Conservation (phyloP, 1,140 invertebrate species). For the Campoletis sonorensis region DNA sequence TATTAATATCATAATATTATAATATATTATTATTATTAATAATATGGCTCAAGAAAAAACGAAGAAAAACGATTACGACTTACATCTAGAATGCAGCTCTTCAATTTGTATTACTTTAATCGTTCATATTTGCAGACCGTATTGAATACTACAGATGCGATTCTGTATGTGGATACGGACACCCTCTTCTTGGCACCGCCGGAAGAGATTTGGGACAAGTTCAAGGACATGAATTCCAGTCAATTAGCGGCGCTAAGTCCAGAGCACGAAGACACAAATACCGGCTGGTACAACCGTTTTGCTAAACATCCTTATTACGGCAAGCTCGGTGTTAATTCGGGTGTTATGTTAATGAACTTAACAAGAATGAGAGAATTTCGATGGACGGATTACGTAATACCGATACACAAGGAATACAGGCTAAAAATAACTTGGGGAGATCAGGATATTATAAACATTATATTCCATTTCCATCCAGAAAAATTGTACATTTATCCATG, state of each 20-base stretch:
- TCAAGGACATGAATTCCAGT: conserved; percentile 88
- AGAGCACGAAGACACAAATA: conserved; percentile 93
- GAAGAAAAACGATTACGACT: too few species aligned
- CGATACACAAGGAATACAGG: conserved; percentile 91
- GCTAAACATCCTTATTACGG: conserved; percentile 96
- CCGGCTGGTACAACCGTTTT: conserved; percentile 97
- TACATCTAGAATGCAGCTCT: too few species aligned
- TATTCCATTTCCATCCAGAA: conserved; percentile 94
- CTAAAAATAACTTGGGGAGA: conserved; percentile 96
- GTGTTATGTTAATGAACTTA: conserved; percentile 98
- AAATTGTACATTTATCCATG: conserved; percentile 90
- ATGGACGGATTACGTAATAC: conserved; percentile 90
- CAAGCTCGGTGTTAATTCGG: conserved; percentile 93
- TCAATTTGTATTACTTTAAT: background rate
- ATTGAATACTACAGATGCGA: conserved; percentile 87
- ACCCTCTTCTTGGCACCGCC: conserved; percentile 90
- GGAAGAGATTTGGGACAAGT: conserved; percentile 89
- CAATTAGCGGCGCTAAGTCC: conserved; percentile 92
- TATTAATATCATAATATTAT: too few species aligned
- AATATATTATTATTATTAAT: too few species aligned
- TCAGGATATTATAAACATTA: conserved; percentile 98
- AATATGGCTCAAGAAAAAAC: too few species aligned
- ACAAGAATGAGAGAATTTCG: conserved; percentile 91
- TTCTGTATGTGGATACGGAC: conserved; percentile 97
- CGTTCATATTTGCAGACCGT: background rate